A percentile compares a stretch with the other conserved stretches of the same genome.
phyloP scores from a whole-genome alignment of 2,113 vertebrate genomes.

The Lonchura striata region DNA sequence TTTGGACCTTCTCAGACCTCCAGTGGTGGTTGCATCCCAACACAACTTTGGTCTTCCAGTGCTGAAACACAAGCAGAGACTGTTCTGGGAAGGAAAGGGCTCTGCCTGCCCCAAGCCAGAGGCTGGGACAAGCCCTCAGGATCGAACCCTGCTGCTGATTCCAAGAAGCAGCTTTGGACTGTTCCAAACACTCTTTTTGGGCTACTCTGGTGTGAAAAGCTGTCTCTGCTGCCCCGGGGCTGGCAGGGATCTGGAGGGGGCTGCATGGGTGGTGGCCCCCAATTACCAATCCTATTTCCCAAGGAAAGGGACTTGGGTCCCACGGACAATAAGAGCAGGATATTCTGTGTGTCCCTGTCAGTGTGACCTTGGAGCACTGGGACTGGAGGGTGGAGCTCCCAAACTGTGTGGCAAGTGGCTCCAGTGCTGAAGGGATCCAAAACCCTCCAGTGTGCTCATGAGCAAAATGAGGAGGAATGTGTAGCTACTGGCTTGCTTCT shows the following conservation, averaged over 20 bases:
- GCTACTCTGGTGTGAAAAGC: not conserved
- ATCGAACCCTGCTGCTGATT: not conserved
- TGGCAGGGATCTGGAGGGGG: not conserved
- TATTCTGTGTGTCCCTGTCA: not conserved
- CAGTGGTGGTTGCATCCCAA: not conserved
- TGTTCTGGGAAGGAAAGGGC: not conserved
- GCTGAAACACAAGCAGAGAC: not conserved
- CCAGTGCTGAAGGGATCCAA: not conserved
- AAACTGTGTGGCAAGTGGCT: constrained; percentile 16
- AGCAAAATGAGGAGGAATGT: constrained; percentile 22
- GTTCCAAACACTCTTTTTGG: not conserved
- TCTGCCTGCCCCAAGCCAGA: not conserved
- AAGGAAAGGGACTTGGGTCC: not conserved
- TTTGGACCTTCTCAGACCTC: not conserved
- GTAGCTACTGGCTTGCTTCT: constrained; percentile 34
- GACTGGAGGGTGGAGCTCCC: not conserved
- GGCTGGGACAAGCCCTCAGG: not conserved
- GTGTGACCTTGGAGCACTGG: not conserved
- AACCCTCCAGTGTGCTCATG: not conserved
- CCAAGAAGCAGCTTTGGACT: not conserved
- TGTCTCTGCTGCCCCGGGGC: not conserved
- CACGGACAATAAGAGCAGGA: not conserved
- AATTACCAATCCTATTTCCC: not conserved
- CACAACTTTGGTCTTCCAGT: not conserved
- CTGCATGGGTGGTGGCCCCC: not conserved